Percentiles rank a stretch among this genome's conserved stretches.
Evolutionary conservation across 2,797 vertebrate genomes (phyloP).

Genomic region (Eospalax fontanierii): DNA sequence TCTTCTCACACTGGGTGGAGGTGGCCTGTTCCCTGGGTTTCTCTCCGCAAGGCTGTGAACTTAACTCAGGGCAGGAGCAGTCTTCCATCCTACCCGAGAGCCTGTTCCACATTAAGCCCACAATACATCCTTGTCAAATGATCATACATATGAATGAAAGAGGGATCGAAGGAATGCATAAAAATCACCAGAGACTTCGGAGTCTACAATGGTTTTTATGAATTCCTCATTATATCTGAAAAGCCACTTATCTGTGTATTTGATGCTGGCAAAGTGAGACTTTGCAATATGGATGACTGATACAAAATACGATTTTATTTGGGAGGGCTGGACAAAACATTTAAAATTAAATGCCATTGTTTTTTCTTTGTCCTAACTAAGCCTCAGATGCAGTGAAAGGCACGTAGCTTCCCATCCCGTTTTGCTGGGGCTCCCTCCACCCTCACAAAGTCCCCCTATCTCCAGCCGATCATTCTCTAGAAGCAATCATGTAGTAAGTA

Average conservation of each 20-base stretch:
- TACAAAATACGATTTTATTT: slow-evolving; percentile 68
- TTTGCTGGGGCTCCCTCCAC: slow-evolving; percentile 43
- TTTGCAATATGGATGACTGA: slow-evolving; percentile 30
- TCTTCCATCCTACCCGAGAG: not conserved
- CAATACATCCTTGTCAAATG: not conserved
- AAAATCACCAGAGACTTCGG: not conserved
- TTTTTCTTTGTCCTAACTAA: slow-evolving; percentile 85
- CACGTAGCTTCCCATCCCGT: slow-evolving; percentile 66
- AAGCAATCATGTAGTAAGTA: slow-evolving; percentile 93
- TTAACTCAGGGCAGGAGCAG: not conserved
- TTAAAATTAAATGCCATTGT: slow-evolving; percentile 84
- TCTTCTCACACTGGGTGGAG: not conserved
- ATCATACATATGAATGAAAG: slow-evolving; percentile 41
- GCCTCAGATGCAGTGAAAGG: slow-evolving; percentile 85
- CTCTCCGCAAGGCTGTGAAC: not conserved
- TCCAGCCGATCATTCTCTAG: slow-evolving; percentile 86
- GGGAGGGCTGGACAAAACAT: not conserved
- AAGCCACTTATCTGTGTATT: not conserved
- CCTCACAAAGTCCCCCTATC: slow-evolving; percentile 91
- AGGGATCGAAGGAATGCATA: not conserved
- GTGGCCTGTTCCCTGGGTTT: not conserved
- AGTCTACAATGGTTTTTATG: not conserved
- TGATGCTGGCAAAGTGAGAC: not conserved
- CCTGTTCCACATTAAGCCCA: slow-evolving; percentile 54
- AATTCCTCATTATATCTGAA: slow-evolving; percentile 41